Base-by-base conservation (phyloP, 2,797 vertebrate genomes). In the Staurois parvus region DNA sequence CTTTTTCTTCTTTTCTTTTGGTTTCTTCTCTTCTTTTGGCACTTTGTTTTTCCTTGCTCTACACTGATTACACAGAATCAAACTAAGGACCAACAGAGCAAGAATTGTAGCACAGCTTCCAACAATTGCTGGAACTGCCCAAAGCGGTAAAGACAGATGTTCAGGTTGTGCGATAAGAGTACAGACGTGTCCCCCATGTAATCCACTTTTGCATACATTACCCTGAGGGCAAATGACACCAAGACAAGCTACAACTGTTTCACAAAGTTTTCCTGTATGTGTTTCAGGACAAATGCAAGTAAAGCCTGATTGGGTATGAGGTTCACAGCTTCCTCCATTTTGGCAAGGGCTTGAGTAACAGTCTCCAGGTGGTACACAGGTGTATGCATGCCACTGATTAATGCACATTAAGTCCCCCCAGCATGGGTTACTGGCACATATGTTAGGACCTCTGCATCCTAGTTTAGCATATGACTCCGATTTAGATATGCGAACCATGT, bases 31-130 rank as follows among this genome's bases (percentile, higher is more conserved):
- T 66, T 95, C 96, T 74, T 97, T 97, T 2, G 95, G 95, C 79
- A 92, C 92, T 89, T 95, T 96, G 0, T 95, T 90, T 89, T 95
- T 97, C 88, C 94, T 95, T 1, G 92, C 96, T 79, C 94, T 94
- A 93, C 98, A 98, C 90, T 99, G 98, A 90, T 99, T 97, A 88
- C 97, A 99, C 84, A 99, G 93, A 84, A 99, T 98, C 88, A 99
- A 93, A 88, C 98, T 94, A 84, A 99, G 95, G 17, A 99, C 98
- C 84, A 99, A 93, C 80, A 99, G 88, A 0, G 98, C 98, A 0
- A 99, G 94, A 62, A 96, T 89, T 0, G 97, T 97, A 0, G 98
- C 98, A 0, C 98, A 98, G 91, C 97, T 96, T 62, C 98, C 97
- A 66, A 99, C 98, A 0, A 99, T 98, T 17, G 98, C 98, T 0